phyloP scores from a whole-genome alignment of 2,888 invertebrate species.

The Ophion ellenae region DNA sequence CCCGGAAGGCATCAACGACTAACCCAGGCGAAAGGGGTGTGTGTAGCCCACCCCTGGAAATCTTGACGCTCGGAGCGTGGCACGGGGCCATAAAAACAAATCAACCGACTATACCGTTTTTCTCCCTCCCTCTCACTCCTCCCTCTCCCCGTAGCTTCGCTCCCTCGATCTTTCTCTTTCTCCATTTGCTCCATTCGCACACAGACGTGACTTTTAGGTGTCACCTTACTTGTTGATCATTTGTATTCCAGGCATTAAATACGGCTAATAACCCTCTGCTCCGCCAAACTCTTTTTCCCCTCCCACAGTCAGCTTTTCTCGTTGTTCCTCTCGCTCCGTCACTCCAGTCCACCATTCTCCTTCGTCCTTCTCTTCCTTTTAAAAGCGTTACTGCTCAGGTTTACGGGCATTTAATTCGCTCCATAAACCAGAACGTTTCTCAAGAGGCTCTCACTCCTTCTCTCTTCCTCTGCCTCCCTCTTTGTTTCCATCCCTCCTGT shows the following conservation, averaged over 20 bases:
- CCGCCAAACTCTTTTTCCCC: constrained; percentile 31
- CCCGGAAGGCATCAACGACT: constrained; percentile 64
- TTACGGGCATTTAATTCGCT: constrained; percentile 79
- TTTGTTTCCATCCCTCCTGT: too few species aligned
- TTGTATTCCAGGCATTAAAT: constrained; percentile 79
- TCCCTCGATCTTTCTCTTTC: constrained; percentile 21
- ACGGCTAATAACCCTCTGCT: constrained; percentile 76
- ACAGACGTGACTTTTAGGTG: constrained; percentile 59
- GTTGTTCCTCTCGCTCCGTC: constrained; percentile 4
- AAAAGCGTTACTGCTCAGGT: constrained; percentile 76
- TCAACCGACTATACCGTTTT: constrained; percentile 62
- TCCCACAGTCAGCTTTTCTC: constrained; percentile 26
- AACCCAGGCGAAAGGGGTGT: constrained; percentile 40
- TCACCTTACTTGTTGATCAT: constrained; percentile 78
- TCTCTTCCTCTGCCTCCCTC: too few species aligned
- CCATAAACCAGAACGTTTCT: constrained; percentile 75
- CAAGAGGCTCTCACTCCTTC: constrained; percentile 48
- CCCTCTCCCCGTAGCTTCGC: constrained; percentile 9
- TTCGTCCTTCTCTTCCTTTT: constrained; percentile 53
- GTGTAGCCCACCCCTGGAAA: constrained; percentile 54
- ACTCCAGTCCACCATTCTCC: constrained; percentile 2
- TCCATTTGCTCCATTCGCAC: constrained; percentile 49
- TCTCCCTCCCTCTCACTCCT: constrained; percentile 27
- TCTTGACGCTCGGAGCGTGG: constrained; percentile 63
- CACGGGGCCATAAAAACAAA: constrained; percentile 66